Base-by-base conservation (phyloP, 2,888 invertebrate species). In the Drosophila paranaensis region DNA sequence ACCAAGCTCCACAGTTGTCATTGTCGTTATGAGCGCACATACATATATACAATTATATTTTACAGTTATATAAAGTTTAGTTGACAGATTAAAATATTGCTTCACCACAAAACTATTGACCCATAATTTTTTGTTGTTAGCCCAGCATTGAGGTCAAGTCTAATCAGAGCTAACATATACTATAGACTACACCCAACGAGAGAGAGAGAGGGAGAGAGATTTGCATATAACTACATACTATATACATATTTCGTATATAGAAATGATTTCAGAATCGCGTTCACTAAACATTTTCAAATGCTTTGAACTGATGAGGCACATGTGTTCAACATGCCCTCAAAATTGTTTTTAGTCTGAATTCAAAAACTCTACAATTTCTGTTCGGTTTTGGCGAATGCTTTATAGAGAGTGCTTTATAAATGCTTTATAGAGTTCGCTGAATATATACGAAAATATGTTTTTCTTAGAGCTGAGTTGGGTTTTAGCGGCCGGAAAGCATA, bases 321-420 rank as follows among this genome's bases (percentile, higher is more conserved):
- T 86, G 79, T 83, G 83, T 83, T 73, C 25, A 69, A 75, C 87
- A 83, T 79, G 77, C 68, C 66, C 30, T n/a, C 50, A 33, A 55
- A 51, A 56, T 25, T 14, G n/a, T 56, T 27, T n/a, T 25, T 55
- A 13, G 5, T 43, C 20, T 14, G 20, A 25, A 45, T 8, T 39
- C 14, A 33, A 33, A 33, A 2, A 33, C 30, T 33, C 27, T n/a
- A 33, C 10, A n/a, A 40, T 42, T 55, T 27, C 3, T 11, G 10
- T 9, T 14, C n/a, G 20, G 4, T 6, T 14, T 61, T 27, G 6
- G 30, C 25, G 25, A 35, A 43, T 30, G 3, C 20, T 45, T 13
- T 8, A 2, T 14, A 4, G 4, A 4, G 4, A 4, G 27, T 27
- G 27, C 27, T n/a, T n/a, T n/a, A n/a, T n/a, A n/a, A n/a, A n/a